A percentile compares a stretch with the other conserved stretches of the same genome.
These are phyloP conservation scores for Polia nebulosa DNA, from an alignment of 2,888 invertebrate genomes.

Conservation along the genomic window DNA sequence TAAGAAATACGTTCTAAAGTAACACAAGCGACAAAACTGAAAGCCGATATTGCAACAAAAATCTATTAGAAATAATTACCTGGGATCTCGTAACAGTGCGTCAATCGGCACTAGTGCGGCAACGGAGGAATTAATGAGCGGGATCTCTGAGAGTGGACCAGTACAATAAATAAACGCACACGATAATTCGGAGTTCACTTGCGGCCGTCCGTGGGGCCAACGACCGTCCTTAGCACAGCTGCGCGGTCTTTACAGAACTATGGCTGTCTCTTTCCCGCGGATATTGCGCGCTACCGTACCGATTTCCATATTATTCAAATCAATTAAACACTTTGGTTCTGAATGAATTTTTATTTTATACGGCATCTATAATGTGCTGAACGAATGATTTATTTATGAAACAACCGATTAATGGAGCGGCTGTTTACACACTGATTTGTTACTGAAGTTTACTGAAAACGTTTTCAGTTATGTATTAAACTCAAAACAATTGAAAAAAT, in stretches of 20 bases:
- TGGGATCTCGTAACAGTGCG: constrained; percentile 59
- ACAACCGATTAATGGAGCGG: constrained; percentile 47
- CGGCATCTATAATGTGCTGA: constrained; percentile 58
- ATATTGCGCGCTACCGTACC: constrained; percentile 76
- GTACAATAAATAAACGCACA: constrained; percentile 81
- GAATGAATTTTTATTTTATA: constrained; percentile 65
- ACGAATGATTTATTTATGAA: constrained; percentile 63
- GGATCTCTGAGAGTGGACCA: constrained; percentile 67
- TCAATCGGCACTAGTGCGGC: constrained; percentile 64
- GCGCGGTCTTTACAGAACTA: constrained; percentile 81
- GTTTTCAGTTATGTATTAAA: not conserved
- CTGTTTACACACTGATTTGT: constrained; percentile 40
- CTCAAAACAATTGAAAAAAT: not conserved
- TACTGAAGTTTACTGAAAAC: constrained; percentile 19
- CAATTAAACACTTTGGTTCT: constrained; percentile 68
- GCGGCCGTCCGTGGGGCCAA: constrained; percentile 88
- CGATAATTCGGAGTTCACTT: constrained; percentile 89
- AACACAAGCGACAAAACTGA: constrained; percentile 39
- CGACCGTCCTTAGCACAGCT: constrained; percentile 90
- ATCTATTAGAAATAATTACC: constrained; percentile 63
- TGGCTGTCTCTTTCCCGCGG: constrained; percentile 81
- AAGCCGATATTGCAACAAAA: constrained; percentile 40
- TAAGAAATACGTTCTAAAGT: constrained; percentile 37
- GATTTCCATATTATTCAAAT: constrained; percentile 73
- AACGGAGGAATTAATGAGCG: constrained; percentile 69